Evolutionary conservation across 2,797 vertebrate genomes (phyloP).

Genomic region (Pseudochaenichthys georgianus): DNA sequence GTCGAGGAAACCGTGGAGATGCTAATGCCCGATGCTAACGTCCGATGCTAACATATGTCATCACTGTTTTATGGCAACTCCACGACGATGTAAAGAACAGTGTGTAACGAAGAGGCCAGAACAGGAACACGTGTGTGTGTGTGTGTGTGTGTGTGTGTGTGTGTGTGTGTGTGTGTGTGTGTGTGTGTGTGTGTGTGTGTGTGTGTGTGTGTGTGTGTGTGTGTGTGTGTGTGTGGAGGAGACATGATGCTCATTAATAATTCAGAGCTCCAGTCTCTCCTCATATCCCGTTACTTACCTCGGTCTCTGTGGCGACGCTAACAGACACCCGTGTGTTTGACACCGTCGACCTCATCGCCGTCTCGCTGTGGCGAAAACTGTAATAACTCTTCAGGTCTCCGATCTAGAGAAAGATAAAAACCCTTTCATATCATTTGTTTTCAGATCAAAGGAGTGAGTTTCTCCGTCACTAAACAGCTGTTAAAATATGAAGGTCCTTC

Average conservation of each 20-base stretch:
- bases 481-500: constrained; percentile 80
- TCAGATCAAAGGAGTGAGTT: neutral
- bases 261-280: constrained; percentile 53
- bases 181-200: no score
- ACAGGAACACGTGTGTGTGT: constrained; percentile 6
- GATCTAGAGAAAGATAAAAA: constrained; percentile 84
- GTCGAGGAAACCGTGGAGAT: no score
- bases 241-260: constrained; percentile 89
- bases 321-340: constrained; percentile 89
- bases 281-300: constrained; percentile 90
- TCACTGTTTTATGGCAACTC: no score
- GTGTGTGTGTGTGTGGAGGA: constrained; percentile 23
- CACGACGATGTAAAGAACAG: neutral
- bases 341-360: constrained; percentile 87
- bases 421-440: constrained; percentile 29
- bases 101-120: constrained; percentile 6
- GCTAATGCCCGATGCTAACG: no score
- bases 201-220: no score
- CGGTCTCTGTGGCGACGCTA: constrained; percentile 91
- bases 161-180: no score
- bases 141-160: no score
- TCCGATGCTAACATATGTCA: no score
- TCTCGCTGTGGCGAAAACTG: constrained; percentile 91
- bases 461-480: constrained; percentile 42
- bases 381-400: constrained; percentile 92